phyloP scores from a whole-genome alignment of 1,140 invertebrate genomes.

The Psix sp. region DNA sequence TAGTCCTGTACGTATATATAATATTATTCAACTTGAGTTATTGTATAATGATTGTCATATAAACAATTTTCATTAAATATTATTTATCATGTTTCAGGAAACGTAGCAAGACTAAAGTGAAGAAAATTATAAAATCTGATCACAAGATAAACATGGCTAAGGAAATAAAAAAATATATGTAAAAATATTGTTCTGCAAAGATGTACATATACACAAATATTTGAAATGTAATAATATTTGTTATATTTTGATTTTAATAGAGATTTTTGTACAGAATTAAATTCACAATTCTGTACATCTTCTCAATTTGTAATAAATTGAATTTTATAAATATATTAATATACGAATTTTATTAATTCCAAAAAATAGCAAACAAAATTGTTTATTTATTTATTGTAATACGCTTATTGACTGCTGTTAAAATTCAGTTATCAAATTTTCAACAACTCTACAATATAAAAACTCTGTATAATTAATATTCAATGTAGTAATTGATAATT shows the following conservation, averaged over 20 bases:
- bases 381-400: too few species aligned
- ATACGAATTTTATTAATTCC: too few species aligned
- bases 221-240: slow-evolving; percentile 1
- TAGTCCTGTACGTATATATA: slow-evolving; percentile 24
- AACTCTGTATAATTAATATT: too few species aligned
- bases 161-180: slow-evolving; percentile 36
- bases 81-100: slow-evolving; percentile 65
- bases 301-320: not conserved
- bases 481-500: too few species aligned
- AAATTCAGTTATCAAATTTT: too few species aligned
- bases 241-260: not conserved
- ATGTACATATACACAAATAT: slow-evolving; percentile 3
- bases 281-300: not conserved
- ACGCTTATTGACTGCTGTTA: too few species aligned
- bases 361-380: too few species aligned
- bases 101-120: slow-evolving; percentile 74
- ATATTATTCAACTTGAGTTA: not conserved
- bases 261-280: not conserved
- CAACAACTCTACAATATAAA: too few species aligned
- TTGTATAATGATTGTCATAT: not conserved
- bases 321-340: too few species aligned
- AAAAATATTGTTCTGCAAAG: not conserved
- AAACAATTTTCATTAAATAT: slow-evolving; percentile 11
- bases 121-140: slow-evolving; percentile 74
- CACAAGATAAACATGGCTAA: slow-evolving; percentile 70